phyloP scores from a whole-genome alignment of 1,140 invertebrate genomes.

The Solenopsis fugax region DNA sequence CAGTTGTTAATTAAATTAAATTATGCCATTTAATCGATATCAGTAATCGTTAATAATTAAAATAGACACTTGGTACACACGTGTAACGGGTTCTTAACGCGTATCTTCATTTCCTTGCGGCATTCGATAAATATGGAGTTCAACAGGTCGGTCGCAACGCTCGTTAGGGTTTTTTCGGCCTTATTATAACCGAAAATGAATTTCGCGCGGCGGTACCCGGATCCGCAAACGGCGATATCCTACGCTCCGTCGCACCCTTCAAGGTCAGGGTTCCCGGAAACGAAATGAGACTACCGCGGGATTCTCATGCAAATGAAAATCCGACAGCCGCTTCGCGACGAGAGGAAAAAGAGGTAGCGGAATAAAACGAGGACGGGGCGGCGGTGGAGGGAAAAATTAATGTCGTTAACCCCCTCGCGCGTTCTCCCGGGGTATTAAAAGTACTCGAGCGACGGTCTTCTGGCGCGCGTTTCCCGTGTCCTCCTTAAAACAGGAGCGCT shows the following conservation, averaged over 20 bases:
- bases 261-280: conserved; percentile 73
- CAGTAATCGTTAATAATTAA: not conserved
- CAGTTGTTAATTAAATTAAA: not conserved
- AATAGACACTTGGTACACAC: not conserved
- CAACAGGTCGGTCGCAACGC: conserved; percentile 61
- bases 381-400: conserved; percentile 79
- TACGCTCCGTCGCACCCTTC: conserved; percentile 46
- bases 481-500: conserved; percentile 74
- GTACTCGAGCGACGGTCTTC: conserved; percentile 76
- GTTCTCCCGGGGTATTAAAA: conserved; percentile 80
- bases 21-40: not conserved
- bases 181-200: conserved; percentile 65
- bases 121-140: conserved; percentile 31
- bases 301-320: conserved; percentile 77
- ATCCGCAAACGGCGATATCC: conserved; percentile 58
- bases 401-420: conserved; percentile 76
- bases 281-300: conserved; percentile 62
- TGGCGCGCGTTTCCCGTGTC: conserved; percentile 72
- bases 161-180: conserved; percentile 10
- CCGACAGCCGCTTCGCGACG: conserved; percentile 53
- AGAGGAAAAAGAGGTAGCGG: conserved; percentile 60
- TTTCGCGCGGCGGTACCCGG: conserved; percentile 28
- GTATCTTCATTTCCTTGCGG: not conserved
- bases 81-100: not conserved
- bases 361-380: conserved; percentile 36